Evolutionary conservation across 2,888 invertebrate genomes (phyloP).

Genomic region (Ypsolopha sequella): DNA sequence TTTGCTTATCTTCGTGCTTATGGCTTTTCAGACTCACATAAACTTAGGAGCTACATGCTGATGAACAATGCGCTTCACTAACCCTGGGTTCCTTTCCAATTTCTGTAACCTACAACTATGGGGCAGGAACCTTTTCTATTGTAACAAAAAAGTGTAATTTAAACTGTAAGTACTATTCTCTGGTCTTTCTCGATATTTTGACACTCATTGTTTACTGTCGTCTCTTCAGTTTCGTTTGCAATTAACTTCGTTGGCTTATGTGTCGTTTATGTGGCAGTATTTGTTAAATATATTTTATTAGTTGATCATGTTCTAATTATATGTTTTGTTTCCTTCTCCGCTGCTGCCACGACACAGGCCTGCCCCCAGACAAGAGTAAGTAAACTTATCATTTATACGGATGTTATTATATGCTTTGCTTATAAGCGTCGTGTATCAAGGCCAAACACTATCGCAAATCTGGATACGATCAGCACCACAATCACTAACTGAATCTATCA

Average conservation of each 20-base stretch:
- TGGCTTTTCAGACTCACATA: slow-evolving; percentile 45
- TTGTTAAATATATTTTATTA: slow-evolving; percentile 11
- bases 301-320: slow-evolving; percentile 29
- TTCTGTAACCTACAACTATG: not conserved
- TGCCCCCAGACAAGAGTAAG: slow-evolving; percentile 78
- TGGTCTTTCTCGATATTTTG: slow-evolving; percentile 23
- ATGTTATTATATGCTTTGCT: slow-evolving; percentile 43
- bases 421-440: slow-evolving; percentile 31
- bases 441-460: not conserved
- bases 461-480: not conserved
- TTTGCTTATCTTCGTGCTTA: slow-evolving; percentile 49
- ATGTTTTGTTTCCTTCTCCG: slow-evolving; percentile 44
- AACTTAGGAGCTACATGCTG: slow-evolving; percentile 30
- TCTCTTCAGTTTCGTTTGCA: slow-evolving; percentile 17
- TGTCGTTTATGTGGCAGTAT: slow-evolving; percentile 17
- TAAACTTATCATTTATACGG: slow-evolving; percentile 27
- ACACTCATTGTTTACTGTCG: slow-evolving; percentile 13
- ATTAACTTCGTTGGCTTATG: slow-evolving; percentile 33
- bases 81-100: slow-evolving; percentile 30
- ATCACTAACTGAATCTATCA: not conserved
- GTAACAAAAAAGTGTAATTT: slow-evolving; percentile 20
- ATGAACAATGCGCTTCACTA: slow-evolving; percentile 31
- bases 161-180: slow-evolving; percentile 26
- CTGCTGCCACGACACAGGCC: slow-evolving; percentile 64
- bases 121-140: not conserved